Percentiles rank a stretch among this genome's conserved stretches.
Evolutionary conservation across 2,113 vertebrate genomes (phyloP).

Genomic region (Phalacrocorax brasilianus): DNA sequence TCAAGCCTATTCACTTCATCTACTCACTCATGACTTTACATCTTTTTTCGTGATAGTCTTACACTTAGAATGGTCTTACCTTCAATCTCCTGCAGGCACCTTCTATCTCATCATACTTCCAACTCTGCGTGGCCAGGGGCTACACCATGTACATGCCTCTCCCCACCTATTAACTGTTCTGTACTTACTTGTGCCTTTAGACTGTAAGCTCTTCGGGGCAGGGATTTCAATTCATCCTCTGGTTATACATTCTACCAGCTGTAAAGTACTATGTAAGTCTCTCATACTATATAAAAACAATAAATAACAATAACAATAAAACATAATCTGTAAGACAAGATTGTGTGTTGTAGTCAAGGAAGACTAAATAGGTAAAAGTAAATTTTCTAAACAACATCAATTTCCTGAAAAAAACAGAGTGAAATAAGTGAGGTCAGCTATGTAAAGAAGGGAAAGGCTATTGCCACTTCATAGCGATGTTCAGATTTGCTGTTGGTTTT

Average conservation of each 20-base stretch:
- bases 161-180: background rate
- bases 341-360: slow-evolving; percentile 53
- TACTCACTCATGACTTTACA: background rate
- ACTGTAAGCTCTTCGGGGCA: slow-evolving; percentile 68
- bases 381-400: background rate
- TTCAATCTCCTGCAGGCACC: background rate
- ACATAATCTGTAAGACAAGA: slow-evolving; percentile 38
- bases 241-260: slow-evolving; percentile 22
- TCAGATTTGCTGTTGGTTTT: background rate
- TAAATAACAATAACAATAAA: slow-evolving; percentile 51
- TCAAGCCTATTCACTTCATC: background rate
- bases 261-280: slow-evolving; percentile 50
- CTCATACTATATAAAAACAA: background rate
- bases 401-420: background rate
- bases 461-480: background rate
- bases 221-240: slow-evolving; percentile 4
- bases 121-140: background rate
- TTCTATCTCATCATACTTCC: background rate
- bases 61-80: background rate
- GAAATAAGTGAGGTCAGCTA: background rate
- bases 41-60: background rate
- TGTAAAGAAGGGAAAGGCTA: background rate
- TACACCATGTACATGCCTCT: background rate
- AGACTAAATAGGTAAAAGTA: background rate
- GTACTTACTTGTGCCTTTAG: slow-evolving; percentile 39